Percentiles rank a stretch among this genome's conserved stretches.
Conservation (phyloP, 2,888 invertebrate genomes). For the Octonoba sinensis region DNA sequence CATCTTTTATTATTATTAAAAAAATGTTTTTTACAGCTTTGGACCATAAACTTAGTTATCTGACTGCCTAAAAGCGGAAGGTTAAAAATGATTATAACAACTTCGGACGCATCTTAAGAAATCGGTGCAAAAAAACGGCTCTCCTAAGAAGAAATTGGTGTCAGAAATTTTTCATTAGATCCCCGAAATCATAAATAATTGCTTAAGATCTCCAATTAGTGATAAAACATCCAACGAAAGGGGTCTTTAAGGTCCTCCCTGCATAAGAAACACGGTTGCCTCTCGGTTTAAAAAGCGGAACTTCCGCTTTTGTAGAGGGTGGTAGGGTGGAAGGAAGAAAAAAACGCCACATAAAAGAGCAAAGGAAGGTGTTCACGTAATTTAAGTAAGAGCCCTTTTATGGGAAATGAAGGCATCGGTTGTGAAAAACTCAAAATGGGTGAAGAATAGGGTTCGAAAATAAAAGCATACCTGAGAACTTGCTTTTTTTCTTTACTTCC, state of each 20-base stretch:
- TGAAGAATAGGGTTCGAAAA: constrained; percentile 47
- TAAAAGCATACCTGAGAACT: constrained; percentile 54
- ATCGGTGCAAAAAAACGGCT: constrained; percentile 18
- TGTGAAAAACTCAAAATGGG: constrained; percentile 37
- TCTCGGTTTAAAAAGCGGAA: constrained; percentile 43
- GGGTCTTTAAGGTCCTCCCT: constrained; percentile 20
- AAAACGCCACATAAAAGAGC: constrained; percentile 7
- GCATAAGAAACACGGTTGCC: constrained; percentile 35
- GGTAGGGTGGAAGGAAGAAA: not conserved
- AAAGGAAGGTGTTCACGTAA: constrained; percentile 46
- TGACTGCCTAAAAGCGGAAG: constrained; percentile 32
- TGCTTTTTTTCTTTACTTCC: constrained; percentile 17
- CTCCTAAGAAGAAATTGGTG: constrained; percentile 47
- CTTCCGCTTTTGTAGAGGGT: constrained; percentile 23
- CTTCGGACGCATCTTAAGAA: constrained; percentile 47
- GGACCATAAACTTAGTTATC: constrained; percentile 55
- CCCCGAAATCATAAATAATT: constrained; percentile 55
- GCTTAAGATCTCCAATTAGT: constrained; percentile 59
- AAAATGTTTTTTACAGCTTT: constrained; percentile 26
- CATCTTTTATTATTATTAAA: constrained; percentile 8
- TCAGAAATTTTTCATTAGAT: constrained; percentile 39
- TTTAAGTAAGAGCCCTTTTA: constrained; percentile 53
- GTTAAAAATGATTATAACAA: constrained; percentile 59
- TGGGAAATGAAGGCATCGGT: constrained; percentile 21
- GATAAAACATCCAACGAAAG: constrained; percentile 46